These are phyloP conservation scores for Hesperia comma DNA, from an alignment of 2,888 invertebrate genomes.

Conservation along the genomic window DNA sequence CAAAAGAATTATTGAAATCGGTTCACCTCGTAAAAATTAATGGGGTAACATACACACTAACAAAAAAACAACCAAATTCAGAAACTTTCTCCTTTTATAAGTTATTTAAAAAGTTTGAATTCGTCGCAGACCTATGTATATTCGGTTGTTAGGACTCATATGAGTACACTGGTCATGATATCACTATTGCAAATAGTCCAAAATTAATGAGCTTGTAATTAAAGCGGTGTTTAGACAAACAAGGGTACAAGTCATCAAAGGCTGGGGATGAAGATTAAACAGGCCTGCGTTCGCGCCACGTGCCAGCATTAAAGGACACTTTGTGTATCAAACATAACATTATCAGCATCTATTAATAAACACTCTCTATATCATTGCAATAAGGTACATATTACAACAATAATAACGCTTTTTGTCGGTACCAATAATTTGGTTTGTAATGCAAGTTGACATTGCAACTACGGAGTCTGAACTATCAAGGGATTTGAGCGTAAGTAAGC, in stretches of 20 bases:
- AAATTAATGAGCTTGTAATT: conserved; percentile 81
- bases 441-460: conserved; percentile 76
- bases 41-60: no score
- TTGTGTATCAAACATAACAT: conserved; percentile 48
- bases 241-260: conserved; percentile 76
- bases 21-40: no score
- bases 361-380: conserved; percentile 12
- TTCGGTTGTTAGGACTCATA: conserved; percentile 17
- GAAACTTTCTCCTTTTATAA: no score
- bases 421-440: conserved; percentile 49
- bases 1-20: no score
- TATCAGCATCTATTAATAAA: not conserved
- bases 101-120: no score
- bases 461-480: conserved; percentile 71
- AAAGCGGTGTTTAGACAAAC: conserved; percentile 78
- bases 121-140: no score
- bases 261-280: conserved; percentile 74
- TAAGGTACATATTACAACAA: conserved; percentile 47
- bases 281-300: conserved; percentile 78
- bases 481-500: conserved; percentile 69
- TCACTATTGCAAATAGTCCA: conserved; percentile 71
- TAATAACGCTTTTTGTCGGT: conserved; percentile 17
- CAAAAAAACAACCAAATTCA: no score
- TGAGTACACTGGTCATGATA: conserved; percentile 34
- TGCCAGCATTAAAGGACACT: conserved; percentile 67